Conservation (phyloP, 2,797 vertebrate genomes). For the Lagorchestes hirsutus region DNA sequence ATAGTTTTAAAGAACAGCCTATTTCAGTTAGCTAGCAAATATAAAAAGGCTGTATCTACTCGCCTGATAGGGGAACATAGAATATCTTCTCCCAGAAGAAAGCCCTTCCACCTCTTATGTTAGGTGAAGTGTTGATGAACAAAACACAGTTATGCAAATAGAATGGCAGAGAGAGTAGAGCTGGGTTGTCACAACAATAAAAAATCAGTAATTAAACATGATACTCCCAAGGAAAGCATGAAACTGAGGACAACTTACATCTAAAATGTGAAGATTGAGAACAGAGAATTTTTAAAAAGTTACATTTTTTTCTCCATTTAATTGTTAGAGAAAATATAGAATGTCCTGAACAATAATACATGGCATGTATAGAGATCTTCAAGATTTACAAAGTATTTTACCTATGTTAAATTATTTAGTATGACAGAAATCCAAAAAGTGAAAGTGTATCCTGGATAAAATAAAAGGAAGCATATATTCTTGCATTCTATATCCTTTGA, state of each 20-base stretch:
- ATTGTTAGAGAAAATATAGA: not conserved
- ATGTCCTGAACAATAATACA: not conserved
- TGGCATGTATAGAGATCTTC: not conserved
- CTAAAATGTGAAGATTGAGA: not conserved
- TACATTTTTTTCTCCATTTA: not conserved
- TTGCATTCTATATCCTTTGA: not conserved
- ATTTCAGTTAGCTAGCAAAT: not conserved
- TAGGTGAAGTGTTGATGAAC: not conserved
- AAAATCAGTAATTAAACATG: not conserved
- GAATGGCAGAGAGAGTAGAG: not conserved
- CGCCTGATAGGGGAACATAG: fast-evolving
- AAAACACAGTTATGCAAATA: not conserved
- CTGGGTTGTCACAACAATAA: not conserved
- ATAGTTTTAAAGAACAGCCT: not conserved
- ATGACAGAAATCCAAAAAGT: not conserved
- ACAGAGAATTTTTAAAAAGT: not conserved
- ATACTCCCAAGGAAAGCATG: not conserved
- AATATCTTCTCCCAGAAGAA: not conserved
- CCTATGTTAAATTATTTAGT: not conserved
- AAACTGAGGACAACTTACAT: not conserved
- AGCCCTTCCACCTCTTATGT: not conserved
- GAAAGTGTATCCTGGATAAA: not conserved
- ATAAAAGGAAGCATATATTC: not conserved
- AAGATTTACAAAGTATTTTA: not conserved
- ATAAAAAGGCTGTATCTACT: not conserved